These are phyloP conservation scores for Ostrea denselamellosa DNA, from an alignment of 1,140 invertebrate genomes.

Conservation along the genomic window DNA sequence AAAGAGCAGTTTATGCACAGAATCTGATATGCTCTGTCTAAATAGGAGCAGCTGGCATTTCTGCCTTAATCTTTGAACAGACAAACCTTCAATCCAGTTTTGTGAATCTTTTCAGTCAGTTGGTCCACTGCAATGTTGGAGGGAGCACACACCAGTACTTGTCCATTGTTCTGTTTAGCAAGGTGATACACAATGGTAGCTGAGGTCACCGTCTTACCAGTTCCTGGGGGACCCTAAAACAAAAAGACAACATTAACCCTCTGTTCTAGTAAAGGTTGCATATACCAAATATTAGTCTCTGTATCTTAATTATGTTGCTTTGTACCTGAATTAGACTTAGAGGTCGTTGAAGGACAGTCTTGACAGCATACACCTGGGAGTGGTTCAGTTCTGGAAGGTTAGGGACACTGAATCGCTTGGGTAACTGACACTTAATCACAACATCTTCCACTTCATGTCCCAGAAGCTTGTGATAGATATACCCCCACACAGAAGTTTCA, in stretches of 20 bases:
- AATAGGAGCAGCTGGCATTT: neutral
- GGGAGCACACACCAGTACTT: conserved; percentile 98
- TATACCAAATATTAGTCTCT: neutral
- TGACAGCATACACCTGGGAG: conserved; percentile 99
- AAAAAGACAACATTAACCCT: conserved; percentile 5
- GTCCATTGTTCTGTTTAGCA: conserved; percentile 93
- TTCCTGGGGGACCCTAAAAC: conserved; percentile 87
- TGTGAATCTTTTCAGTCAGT: conserved; percentile 98
- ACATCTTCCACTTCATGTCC: conserved; percentile 99
- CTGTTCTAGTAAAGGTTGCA: neutral
- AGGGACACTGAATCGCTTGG: conserved; percentile 97
- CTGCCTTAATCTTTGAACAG: neutral
- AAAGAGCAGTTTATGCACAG: no score
- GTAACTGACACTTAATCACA: conserved; percentile 88
- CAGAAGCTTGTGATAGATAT: conserved; percentile 97
- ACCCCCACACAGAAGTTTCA: conserved; percentile 96
- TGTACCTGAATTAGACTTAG: conserved; percentile 95
- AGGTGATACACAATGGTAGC: conserved; percentile 99
- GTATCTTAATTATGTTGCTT: neutral
- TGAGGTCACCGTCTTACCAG: conserved; percentile 99
- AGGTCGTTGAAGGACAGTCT: conserved; percentile 97
- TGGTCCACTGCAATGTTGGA: conserved; percentile 99
- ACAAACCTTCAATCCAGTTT: conserved; percentile 93
- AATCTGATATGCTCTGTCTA: no score
- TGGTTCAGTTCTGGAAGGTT: conserved; percentile 98